Evolutionary conservation across 2,888 invertebrate species (phyloP).

Genomic region (Scaptomyza cyrtandrae): DNA sequence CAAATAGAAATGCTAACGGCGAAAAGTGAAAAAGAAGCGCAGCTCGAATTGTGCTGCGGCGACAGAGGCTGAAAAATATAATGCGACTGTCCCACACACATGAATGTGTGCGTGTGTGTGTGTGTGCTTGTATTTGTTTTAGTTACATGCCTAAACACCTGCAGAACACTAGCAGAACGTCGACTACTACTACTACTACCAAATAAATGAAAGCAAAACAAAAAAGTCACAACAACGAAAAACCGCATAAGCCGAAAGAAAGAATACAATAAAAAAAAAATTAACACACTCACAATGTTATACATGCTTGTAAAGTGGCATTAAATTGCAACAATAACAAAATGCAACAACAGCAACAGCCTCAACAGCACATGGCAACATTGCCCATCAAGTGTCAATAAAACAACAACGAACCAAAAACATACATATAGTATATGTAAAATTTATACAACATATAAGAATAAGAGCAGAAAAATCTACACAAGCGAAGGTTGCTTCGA

Average conservation of each 20-base stretch:
- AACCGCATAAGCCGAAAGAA: slow-evolving; percentile 22
- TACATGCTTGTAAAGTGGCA: slow-evolving; percentile 64
- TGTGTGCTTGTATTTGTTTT: slow-evolving; percentile 11
- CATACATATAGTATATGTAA: background rate
- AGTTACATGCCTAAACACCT: slow-evolving; percentile 37
- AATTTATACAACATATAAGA: background rate
- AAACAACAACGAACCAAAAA: slow-evolving; percentile 20
- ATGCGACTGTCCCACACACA: slow-evolving; percentile 32
- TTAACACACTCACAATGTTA: slow-evolving; percentile 50
- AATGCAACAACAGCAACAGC: slow-evolving; percentile 30
- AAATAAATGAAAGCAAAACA: slow-evolving; percentile 51
- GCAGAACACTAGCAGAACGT: slow-evolving; percentile 16
- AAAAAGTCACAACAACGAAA: slow-evolving; percentile 43
- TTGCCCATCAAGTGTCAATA: slow-evolving; percentile 58
- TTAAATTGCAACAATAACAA: slow-evolving; percentile 68
- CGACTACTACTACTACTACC: background rate
- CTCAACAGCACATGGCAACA: slow-evolving; percentile 37
- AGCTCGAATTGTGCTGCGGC: slow-evolving; percentile 39
- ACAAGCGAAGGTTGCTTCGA: slow-evolving; percentile 52
- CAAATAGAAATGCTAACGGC: slow-evolving; percentile 25
- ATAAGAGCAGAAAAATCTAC: slow-evolving; percentile 24
- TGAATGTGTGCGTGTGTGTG: slow-evolving; percentile 7
- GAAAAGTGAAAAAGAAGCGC: slow-evolving; percentile 23
- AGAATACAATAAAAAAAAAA: slow-evolving; percentile 22
- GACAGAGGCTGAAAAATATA: slow-evolving; percentile 40